Base-by-base conservation (phyloP, 1,140 invertebrate genomes). In the Bathynomus jamesi region DNA sequence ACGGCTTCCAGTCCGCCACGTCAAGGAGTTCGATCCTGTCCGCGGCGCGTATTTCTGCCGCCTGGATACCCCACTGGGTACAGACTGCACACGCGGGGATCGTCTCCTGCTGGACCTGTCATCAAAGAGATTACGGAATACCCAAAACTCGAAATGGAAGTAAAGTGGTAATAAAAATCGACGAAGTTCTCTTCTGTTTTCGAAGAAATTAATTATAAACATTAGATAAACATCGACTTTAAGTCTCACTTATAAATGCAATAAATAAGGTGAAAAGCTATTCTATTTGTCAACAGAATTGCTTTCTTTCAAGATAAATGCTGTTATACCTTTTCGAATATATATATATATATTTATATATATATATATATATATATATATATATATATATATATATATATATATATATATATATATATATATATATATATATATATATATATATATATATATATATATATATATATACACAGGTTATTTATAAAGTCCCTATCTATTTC, bases 1-100 rank as follows among this genome's bases (percentile, higher is more conserved):
- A 82, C 0, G 90, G 86, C 67, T 85, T 86, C 92, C 92, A 95
- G 21, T 81, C 82, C 0, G 90, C 92, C 7, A 90, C 87, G 73
- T 89, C 81, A 21, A 88, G 76, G 27, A 89, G 78, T 60, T 74
- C 76, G 32, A 86, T 80, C 53, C 81, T 69, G 67, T 70, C 82
- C 80, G 69, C 78, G 83, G 76, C 85, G 89, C 81, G 91, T 3
- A 87, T 89, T 79, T 90, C 87, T 0, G 85, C 87, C 7, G 88
- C 86, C 76, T 83, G 80, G 0, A 90, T 81, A 63, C 81, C 83
- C 90, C 90, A 92, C 0, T 79, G 81, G 0, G 85, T 85, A 78
- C 90, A 91, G 71, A 86, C 86, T 24, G 85, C 85, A 75, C 89
- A 91, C 10, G 40, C 21, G 2, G 40, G 40, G 13, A 17, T 21